Evolutionary conservation across 2,797 vertebrate species (phyloP), one percentile per base, ranked within the genome.

Genomic region (Poliocrania exsul): DNA sequence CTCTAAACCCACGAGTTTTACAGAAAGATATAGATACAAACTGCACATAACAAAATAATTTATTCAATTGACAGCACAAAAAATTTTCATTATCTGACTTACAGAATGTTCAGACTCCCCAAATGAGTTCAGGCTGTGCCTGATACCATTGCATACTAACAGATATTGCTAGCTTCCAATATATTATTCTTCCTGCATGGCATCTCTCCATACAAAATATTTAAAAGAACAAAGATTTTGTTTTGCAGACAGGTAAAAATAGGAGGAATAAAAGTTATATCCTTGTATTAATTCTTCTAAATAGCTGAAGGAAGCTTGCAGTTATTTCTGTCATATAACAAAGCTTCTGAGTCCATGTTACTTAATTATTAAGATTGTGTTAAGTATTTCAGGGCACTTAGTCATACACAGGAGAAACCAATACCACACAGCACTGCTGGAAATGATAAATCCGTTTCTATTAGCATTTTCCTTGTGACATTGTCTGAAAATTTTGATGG

Each of bases 31-130:
- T 6, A 79, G 66, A 42, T 7, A 78, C 5, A 69, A 71, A 53
- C 78, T 53, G 35, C 7, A 61, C 31, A 33, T 77, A 87, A 47
- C 10, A 78, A 62, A 90, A 92, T 60, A n/a, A 74, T 67, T 90
- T 86, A 40, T 64, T 77, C 11, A 6, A 13, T 18, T 61, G 60
- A 17, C 33, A 85, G 33, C 10, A 37, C 3, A 66, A 66, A 83
- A 89, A 29, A 51, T 66, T 16, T 18, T 57, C 11, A 28, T 53
- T 70, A 69, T 20, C 11, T 72, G 47, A 61, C 2, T 50, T 81
- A 29, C 0, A 31, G 28, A 54, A 37, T 49, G 9, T 49, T 88
- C 26, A 72, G 9, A 47, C 18, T 88, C 17, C 12, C n/a, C 38
- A 49, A 12, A n/a, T 13, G 31, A 12, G 8, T 79, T 90, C 17